Base-by-base conservation (phyloP, 2,888 invertebrate genomes). In the Micropterix aruncella region DNA sequence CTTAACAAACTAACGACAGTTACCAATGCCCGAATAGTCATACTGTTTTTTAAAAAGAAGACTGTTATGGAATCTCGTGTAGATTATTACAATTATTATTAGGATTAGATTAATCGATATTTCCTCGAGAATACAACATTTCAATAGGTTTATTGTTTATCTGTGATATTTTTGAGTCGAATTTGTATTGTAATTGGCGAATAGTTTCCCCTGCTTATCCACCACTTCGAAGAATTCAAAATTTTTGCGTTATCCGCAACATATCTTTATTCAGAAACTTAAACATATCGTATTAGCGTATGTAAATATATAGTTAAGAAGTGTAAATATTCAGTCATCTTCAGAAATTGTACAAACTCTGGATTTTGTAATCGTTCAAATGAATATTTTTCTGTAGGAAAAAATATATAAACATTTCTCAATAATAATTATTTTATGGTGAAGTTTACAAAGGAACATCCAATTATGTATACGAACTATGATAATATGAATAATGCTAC, bases 111-210 rank as follows among this genome's bases (percentile, higher is more conserved):
- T 7, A 27, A 27, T 7, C 27, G 27, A 27, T 12, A 27, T 27
- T 27, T 27, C 12, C 12, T 27, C 12, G 27, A 7, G 27, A 27
- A 57, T 50, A 56, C 53, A 57, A 54, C 53, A 55, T 58, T 56
- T 46, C 53, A 54, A 52, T 50, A 53, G 49, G 48, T 38, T 39
- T 18, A 27, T 16, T 46, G 44, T 44, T 42, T 42, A 41, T 43
- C 48, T 49, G 43, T 43, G 46, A 48, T 51, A 40, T 47, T 46
- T 50, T 49, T 44, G 38, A 37, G 43, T 46, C 42, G 40, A 47
- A 46, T 54, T 54, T 51, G 51, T 54, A 52, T 52, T 48, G 47
- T 45, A 48, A 48, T 51, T 50, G 52, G 50, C 40, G 44, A 43
- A 44, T 45, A 37, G 19, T 43, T 48, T 40, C 45, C 47, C 39